Evolutionary conservation across 2,888 invertebrate species (phyloP), one percentile per base, ranked within the genome.

Genomic region (Eristalis tenax): DNA sequence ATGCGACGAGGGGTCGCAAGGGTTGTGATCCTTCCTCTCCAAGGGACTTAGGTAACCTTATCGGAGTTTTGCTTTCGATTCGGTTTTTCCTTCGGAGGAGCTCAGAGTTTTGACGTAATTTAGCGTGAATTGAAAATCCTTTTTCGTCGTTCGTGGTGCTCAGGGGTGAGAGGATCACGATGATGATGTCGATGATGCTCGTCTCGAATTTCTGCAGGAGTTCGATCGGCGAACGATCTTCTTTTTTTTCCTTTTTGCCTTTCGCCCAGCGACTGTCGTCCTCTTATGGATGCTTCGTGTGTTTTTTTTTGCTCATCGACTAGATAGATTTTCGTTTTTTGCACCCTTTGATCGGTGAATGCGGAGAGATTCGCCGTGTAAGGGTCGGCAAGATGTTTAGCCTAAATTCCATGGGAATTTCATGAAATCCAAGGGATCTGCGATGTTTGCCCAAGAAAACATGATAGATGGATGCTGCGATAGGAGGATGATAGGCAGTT

Each of bases 401-500:
- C 75, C 66, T 83, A 83, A 86, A 83, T 78, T 82, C 87, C 87
- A 87, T 87, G 83, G 87, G 87, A 87, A 87, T 80, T 87, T 83
- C 40, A 26, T 22, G 63, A 50, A 40, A 40, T 32, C 43, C 40
- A 18, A 38, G 40, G 43, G 59, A 75, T 65, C 28, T 75, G 78
- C 56, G 70, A 70, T 87, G 78, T 87, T 87, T 87, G 43, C 83
- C 76, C 75, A 87, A 87, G 79, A 56, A 50, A 50, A 87, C 22
- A 66, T 80, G 64, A 80, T 79, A 56, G 83, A 87, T 87, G 75
- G 68, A 76, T 83, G 59, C 43, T 78, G 75, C 68, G 79, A 83
- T 82, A 85, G 68, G 23, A 70, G 66, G 63, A 85, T 71, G 70
- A 77, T 68, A 82, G 76, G 77, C 73, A 85, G 82, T 82, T 69